Evolutionary conservation across 2,113 vertebrate genomes (phyloP), one percentile per base, ranked within the genome.

Genomic region (Pungitius pungitius): DNA sequence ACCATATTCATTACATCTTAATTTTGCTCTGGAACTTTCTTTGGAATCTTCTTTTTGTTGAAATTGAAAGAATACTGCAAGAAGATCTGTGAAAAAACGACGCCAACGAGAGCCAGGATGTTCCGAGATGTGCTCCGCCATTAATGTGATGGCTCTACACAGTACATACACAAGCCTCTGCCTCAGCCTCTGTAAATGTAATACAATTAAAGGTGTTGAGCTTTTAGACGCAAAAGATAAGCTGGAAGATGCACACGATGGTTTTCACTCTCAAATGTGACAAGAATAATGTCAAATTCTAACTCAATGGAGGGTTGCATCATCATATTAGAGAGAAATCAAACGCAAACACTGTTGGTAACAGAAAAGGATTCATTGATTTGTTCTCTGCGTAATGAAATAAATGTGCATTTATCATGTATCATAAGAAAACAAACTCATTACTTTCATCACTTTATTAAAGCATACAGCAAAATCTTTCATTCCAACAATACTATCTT

Each of bases 401-500:
- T 27, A 27, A 60, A 37, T 59, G 40, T 35, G 20, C 37, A 64
- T 58, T 54, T 39, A 75, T 47, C 33, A 35, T 35, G 33, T 30
- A 30, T 30, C 54, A 43, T 63, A 56, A 37, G 39, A 66, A 59
- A 75, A 58, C 27, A 49, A 57, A 57, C 62, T 14, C 3, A 71
- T 72, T 13, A n/a, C 12, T 52, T n/a, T 37, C 30, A 71, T 51
- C 12, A 30, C 7, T 35, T 18, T 40, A 27, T 27, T 20, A 33
- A 37, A 64, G 11, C 9, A 40, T 35, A 5, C 33, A 35, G 33
- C 30, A 66, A 37, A 40, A 69, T 70, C 10, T 64, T 51, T 62
- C 49, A 47, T 45, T 59, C 40, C 18, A 59, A 12, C 15, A 61
- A 58, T 24, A 27, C 42, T 6, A 54, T 68, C 43, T 66, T 69